Evolutionary conservation across 92 coral and sea anemone genomes (phyloP).

Genomic region (Porites rus): DNA sequence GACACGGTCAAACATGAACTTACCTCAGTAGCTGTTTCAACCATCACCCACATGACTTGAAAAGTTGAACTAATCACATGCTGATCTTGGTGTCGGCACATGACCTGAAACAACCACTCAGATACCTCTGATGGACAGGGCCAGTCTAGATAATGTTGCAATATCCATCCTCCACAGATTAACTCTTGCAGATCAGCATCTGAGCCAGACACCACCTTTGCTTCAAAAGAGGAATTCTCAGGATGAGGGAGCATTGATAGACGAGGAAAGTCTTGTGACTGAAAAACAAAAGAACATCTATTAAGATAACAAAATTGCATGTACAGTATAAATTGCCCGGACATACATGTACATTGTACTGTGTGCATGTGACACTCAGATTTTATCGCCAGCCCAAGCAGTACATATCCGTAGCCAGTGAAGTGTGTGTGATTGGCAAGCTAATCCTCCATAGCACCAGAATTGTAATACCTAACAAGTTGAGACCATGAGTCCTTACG

Average conservation of each 20-base stretch:
- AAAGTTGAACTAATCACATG: conserved; percentile 76
- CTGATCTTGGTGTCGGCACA: conserved; percentile 78
- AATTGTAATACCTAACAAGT: conserved; percentile 49
- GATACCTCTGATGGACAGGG: conserved; percentile 86
- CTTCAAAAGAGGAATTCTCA: conserved; percentile 42
- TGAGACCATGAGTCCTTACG: conserved; percentile 31
- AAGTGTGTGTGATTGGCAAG: not conserved
- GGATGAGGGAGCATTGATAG: conserved; percentile 35
- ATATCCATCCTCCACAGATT: conserved; percentile 92
- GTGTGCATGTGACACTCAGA: no score
- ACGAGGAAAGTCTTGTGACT: conserved; percentile 37
- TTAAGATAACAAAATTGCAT: not conserved
- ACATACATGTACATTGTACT: no score
- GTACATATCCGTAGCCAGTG: conserved; percentile 21
- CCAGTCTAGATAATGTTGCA: conserved; percentile 81
- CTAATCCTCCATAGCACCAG: conserved; percentile 31
- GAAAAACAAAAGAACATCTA: not conserved
- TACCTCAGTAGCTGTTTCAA: conserved; percentile 80
- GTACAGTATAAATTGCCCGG: not conserved
- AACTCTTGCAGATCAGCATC: conserved; percentile 75
- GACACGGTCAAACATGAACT: not conserved
- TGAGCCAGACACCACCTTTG: conserved; percentile 55
- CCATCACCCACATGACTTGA: conserved; percentile 84
- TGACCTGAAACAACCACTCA: conserved; percentile 90
- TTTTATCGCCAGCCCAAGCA: conserved; percentile 12